Percentiles rank a stretch among this genome's conserved stretches.
Evolutionary conservation across 2,888 invertebrate genomes (phyloP).

Genomic region (Ormyrus thymus): DNA sequence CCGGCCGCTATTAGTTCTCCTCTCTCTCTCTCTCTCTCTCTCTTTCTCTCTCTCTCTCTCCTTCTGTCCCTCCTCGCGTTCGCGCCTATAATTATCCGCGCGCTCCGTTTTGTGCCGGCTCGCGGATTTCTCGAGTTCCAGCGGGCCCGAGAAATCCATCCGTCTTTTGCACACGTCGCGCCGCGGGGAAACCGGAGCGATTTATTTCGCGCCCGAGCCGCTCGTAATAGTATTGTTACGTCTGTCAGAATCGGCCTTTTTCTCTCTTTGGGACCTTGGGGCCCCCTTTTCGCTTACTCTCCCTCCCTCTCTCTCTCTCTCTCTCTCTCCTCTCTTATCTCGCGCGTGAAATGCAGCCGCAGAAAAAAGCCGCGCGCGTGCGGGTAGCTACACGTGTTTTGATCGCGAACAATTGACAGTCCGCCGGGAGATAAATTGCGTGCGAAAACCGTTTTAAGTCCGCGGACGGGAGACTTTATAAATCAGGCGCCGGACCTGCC

Average conservation of each 20-base stretch:
- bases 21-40: conserved; percentile 9
- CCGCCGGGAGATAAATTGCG: conserved; percentile 44
- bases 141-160: conserved; percentile 53
- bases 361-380: neutral
- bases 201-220: conserved; percentile 53
- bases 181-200: conserved; percentile 55
- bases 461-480: conserved; percentile 40
- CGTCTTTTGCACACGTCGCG: conserved; percentile 57
- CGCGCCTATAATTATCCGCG: conserved; percentile 54
- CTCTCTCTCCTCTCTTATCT: neutral
- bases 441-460: conserved; percentile 36
- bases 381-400: conserved; percentile 39
- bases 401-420: conserved; percentile 51
- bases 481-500: conserved; percentile 26
- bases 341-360: neutral
- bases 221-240: conserved; percentile 57
- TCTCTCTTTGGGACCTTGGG: conserved; percentile 4
- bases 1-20: conserved; percentile 28
- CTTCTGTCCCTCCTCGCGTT: conserved; percentile 14
- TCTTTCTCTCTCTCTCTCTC: conserved; percentile 19
- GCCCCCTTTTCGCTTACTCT: conserved; percentile 1
- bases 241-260: conserved; percentile 51
- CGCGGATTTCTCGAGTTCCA: conserved; percentile 55
- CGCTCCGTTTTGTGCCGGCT: conserved; percentile 19
- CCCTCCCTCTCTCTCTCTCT: neutral